Base-by-base conservation (phyloP, 2,888 invertebrate genomes). In the Drosophila cognata region DNA sequence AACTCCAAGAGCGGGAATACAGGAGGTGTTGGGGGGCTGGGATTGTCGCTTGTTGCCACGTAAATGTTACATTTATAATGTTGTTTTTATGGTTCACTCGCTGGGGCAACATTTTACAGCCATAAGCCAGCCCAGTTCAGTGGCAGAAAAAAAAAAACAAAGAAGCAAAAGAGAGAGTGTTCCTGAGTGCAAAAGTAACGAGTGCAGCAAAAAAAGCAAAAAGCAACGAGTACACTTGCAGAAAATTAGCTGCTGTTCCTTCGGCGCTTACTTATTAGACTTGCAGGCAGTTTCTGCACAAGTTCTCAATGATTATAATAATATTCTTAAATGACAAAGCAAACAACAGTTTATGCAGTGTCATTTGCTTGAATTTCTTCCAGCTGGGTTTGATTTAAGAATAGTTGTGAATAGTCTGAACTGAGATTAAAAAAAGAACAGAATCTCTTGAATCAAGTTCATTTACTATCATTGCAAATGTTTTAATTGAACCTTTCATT, bases 31-130 rank as follows among this genome's bases (percentile, higher is more conserved):
- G 31, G 1, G n/a, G 35, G 18, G 13, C n/a, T 11, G 21, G 50
- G 16, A n/a, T 33, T 58, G 52, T 25, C 41, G 53, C 18, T 58
- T 50, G 61, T 46, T 74, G 71, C 80, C 77, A 80, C 87, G 87
- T 85, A 87, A 87, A 85, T 85, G 84, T 81, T 71, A 88, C 88
- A 86, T 88, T 86, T 85, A 86, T 86, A 88, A 86, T 86, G 85
- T 77, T 79, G 83, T 88, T 88, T 88, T 86, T 86, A 86, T 88
- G 85, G 83, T 78, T 77, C 82, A 79, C 77, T 77, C 78, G 78
- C 67, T 67, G 79, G 78, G 79, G 62, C 74, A 70, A 68, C 79
- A 82, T 79, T 81, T 81, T 74, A 73, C 79, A 82, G 82, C 57
- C 58, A 66, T 55, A 69, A 58, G 63, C 46, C 28, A 51, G 56